Percentiles rank a stretch among this genome's conserved stretches.
phyloP scores from a whole-genome alignment of 2,888 invertebrate species.

The Harpalus rufipes region DNA sequence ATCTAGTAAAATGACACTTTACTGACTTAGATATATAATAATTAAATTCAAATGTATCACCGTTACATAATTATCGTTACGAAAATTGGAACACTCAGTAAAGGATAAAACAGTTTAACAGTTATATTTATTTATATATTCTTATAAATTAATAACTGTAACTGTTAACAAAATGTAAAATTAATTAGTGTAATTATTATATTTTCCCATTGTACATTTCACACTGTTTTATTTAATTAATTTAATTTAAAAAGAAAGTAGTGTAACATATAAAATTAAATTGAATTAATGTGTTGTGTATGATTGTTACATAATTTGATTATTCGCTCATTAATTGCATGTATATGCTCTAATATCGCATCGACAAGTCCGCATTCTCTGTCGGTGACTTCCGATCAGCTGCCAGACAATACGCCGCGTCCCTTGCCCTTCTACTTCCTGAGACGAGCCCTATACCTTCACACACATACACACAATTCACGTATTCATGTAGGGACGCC shows the following conservation, averaged over 20 bases:
- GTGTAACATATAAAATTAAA: neutral
- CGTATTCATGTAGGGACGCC: slow-evolving; percentile 5
- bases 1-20: no score
- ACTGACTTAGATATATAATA: no score
- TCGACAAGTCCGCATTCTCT: neutral
- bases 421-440: slow-evolving; percentile 31
- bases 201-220: neutral
- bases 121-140: neutral
- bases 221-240: neutral
- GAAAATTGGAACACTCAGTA: no score
- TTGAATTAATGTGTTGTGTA: neutral
- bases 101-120: no score
- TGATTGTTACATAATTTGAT: neutral
- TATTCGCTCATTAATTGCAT: slow-evolving; percentile 1
- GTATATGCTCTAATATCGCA: neutral
- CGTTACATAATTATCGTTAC: no score
- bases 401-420: slow-evolving; percentile 30
- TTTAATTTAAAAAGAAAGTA: neutral
- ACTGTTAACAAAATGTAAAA: neutral
- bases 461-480: neutral
- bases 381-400: slow-evolving; percentile 50
- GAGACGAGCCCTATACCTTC: slow-evolving; percentile 26
- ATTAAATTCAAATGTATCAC: no score
- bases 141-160: neutral
- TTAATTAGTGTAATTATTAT: neutral